Evolutionary conservation across 2,797 vertebrate genomes (phyloP).

Genomic region (Pyrocephalus nanus): DNA sequence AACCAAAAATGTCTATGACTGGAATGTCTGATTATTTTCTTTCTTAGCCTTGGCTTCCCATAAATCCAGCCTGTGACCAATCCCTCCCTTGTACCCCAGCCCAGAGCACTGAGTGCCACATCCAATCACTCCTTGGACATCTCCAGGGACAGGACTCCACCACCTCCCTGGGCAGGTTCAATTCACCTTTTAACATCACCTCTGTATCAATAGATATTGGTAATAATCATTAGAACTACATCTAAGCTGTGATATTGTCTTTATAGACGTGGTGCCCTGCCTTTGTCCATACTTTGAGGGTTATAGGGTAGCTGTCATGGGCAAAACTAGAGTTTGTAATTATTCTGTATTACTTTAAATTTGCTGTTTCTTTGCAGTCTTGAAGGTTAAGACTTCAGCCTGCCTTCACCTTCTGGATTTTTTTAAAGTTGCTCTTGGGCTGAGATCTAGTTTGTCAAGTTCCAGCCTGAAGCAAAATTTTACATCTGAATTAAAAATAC

Average conservation of each 20-base stretch:
- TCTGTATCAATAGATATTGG: neutral
- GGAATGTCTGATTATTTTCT: neutral
- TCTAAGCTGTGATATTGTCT: neutral
- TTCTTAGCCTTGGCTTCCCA: neutral
- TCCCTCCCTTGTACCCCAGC: neutral
- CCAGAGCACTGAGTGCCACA: neutral
- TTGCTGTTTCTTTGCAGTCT: neutral
- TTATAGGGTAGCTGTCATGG: neutral
- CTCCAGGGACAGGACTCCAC: neutral
- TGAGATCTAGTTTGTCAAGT: constrained; percentile 43
- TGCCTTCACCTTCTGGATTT: neutral
- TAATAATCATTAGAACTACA: neutral
- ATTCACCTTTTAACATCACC: neutral
- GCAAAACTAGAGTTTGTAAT: neutral
- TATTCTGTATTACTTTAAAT: neutral
- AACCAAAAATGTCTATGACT: neutral
- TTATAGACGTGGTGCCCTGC: neutral
- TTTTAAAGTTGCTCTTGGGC: constrained; percentile 26
- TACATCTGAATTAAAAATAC: constrained; percentile 71
- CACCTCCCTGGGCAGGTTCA: neutral
- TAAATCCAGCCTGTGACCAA: neutral
- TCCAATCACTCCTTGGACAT: neutral
- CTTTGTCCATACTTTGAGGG: neutral
- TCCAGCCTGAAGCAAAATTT: constrained; percentile 69
- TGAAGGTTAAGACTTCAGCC: neutral